Evolutionary conservation across 2,797 vertebrate genomes (phyloP), one percentile per base, ranked within the genome.

Genomic region (Clarias pachynema): DNA sequence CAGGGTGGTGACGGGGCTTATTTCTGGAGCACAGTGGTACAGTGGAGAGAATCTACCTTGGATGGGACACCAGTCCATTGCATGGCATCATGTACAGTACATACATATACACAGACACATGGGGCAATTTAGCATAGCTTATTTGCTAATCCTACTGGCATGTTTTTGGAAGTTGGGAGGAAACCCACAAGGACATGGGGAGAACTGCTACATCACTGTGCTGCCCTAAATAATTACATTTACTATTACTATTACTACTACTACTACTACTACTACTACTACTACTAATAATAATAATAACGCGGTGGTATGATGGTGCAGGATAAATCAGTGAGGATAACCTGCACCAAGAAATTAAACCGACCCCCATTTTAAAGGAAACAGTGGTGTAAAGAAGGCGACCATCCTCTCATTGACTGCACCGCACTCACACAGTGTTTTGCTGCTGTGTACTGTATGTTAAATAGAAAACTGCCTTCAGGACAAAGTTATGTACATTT

Each of bases 381-480:
- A 56, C 75, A 60, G 29, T 60, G 53, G 6, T 59, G 9, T 60
- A 77, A 57, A 59, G 20, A 22, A 14, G 29, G 18, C 34, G 0
- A 22, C 22, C n/a, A 26, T 73, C 40, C 24, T 49, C 10, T 26
- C 24, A 49, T 49, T 73, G 24, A 72, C 24, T 14, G n/a, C 22
- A 44, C 22, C 37, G 16, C 70, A 73, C 40, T 49, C 6, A 73
- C 40, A n/a, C 6, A 22, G 10, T 75, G 22, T 68, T 79, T 84
- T 85, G 68, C 66, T 72, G 66, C 68, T 85, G 49, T 49, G 40
- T 68, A 24, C 26, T 49, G 29, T 78, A 24, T 26, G 37, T 34
- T 60, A 37, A 79, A 66, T 78, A 60, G 31, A 37, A 78, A 77
- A 77, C 29, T 56, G 26, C 75, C 34, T 37, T 77, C 26, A 57